phyloP scores from a whole-genome alignment of 2,797 vertebrate genomes.

The Epinephelus coioides region DNA sequence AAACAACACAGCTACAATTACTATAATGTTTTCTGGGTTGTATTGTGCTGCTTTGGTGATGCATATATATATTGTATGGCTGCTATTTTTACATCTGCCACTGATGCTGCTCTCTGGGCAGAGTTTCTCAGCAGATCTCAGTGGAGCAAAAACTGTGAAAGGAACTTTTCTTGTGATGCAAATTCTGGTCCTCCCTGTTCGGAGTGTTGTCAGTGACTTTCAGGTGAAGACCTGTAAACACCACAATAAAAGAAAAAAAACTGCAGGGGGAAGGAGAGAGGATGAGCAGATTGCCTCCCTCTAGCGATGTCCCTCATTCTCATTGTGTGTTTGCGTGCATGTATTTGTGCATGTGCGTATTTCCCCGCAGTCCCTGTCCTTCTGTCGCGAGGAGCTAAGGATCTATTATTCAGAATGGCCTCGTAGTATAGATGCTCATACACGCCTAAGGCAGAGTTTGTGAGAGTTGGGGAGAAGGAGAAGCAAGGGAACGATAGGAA shows the following conservation, averaged over 20 bases:
- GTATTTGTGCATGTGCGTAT: constrained; percentile 63
- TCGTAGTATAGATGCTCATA: constrained; percentile 65
- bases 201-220: constrained; percentile 20
- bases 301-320: constrained; percentile 69
- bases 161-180: constrained; percentile 19
- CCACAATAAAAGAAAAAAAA: constrained; percentile 25
- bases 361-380: constrained; percentile 76
- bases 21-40: background rate
- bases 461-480: constrained; percentile 20
- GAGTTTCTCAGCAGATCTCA: background rate
- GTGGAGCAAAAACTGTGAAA: background rate
- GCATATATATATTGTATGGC: background rate
- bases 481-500: background rate
- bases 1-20: background rate
- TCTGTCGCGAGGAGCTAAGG: constrained; percentile 68
- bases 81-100: constrained; percentile 3
- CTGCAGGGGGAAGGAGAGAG: constrained; percentile 32
- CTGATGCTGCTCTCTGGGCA: background rate
- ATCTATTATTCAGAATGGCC: constrained; percentile 81
- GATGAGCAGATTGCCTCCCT: constrained; percentile 78
- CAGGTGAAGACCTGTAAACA: constrained; percentile 59
- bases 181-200: background rate
- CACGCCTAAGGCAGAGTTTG: constrained; percentile 47
- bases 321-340: constrained; percentile 59
- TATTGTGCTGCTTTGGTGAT: background rate